Conservation (phyloP, 2,888 invertebrate genomes). For the Ormyrus rosae region DNA sequence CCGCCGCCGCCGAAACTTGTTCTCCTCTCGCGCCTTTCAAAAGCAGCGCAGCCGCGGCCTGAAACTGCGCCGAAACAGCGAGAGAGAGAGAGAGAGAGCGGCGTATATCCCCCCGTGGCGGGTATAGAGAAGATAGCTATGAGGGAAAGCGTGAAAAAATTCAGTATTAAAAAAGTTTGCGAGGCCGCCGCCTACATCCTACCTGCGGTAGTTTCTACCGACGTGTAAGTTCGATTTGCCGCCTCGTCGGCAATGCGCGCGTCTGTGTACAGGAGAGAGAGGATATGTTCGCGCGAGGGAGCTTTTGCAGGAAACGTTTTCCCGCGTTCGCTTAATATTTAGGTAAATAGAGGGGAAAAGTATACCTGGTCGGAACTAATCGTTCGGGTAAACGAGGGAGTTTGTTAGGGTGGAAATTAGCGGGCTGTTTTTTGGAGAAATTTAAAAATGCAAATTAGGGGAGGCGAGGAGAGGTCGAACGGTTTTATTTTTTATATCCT, state of each 20-base stretch:
- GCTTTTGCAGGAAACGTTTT: conserved; percentile 11
- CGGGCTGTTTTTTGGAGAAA: too few species aligned
- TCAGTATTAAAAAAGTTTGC: conserved; percentile 56
- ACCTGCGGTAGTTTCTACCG: neutral
- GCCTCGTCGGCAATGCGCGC: neutral
- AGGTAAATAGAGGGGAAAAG: neutral
- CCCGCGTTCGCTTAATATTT: conserved; percentile 31
- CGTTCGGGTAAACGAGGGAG: too few species aligned
- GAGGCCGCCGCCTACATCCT: too few species aligned
- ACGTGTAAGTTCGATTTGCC: conserved; percentile 37
- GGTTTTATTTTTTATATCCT: too few species aligned
- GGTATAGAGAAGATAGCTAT: neutral
- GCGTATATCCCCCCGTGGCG: too few species aligned
- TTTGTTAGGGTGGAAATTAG: too few species aligned
- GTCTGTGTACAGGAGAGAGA: neutral
- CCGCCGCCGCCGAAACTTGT: conserved; percentile 1
- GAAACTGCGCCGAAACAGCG: conserved; percentile 29
- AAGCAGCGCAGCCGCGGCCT: neutral
- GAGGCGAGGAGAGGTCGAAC: too few species aligned
- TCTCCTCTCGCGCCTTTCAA: neutral
- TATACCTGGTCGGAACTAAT: too few species aligned
- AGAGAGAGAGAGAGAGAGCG: neutral
- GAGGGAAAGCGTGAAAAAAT: conserved; percentile 37
- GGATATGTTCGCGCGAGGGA: neutral
- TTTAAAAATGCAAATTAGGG: too few species aligned